Conservation (phyloP, 2,113 vertebrate species). For the Tringa solitaria region DNA sequence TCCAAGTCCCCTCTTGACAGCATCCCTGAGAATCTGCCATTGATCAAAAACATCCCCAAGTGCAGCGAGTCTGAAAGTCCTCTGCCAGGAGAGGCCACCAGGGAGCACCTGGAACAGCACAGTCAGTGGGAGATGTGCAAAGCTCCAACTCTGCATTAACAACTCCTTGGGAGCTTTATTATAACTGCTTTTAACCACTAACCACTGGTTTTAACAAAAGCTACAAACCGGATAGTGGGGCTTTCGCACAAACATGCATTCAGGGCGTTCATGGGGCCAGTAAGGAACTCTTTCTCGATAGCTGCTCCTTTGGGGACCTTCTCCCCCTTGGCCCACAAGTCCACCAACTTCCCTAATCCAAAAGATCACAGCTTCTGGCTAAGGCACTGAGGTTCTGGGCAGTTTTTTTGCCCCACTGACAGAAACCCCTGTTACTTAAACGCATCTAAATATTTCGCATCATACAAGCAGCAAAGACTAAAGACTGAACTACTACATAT, state of each 20-base stretch:
- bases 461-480: background rate
- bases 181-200: background rate
- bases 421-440: background rate
- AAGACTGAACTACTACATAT: background rate
- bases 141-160: background rate
- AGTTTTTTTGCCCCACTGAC: fast-evolving
- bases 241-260: background rate
- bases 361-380: background rate
- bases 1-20: background rate
- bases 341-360: background rate
- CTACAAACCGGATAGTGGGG: background rate
- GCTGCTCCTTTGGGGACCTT: background rate
- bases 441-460: fast-evolving
- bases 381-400: background rate
- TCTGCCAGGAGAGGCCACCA: background rate
- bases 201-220: background rate
- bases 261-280: fast-evolving
- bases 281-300: background rate
- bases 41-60: background rate
- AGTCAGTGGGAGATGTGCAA: background rate
- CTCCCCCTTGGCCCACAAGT: background rate
- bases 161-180: background rate
- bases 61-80: background rate
- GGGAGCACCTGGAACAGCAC: background rate
- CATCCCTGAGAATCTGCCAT: background rate